Conservation (phyloP, 2,888 invertebrate genomes). For the Ypsolopha scabrella region DNA sequence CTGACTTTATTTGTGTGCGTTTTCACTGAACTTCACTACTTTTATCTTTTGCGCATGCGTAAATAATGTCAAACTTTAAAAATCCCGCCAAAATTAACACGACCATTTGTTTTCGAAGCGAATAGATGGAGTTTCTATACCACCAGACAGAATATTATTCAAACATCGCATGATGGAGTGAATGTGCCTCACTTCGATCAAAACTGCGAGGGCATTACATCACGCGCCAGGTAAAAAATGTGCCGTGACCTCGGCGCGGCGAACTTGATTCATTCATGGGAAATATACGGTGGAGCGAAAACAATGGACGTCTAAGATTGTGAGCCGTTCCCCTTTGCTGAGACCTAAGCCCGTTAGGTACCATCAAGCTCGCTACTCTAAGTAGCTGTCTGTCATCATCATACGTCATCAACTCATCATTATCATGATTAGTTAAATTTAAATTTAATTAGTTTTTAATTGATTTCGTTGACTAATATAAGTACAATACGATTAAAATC, state of each 20-base stretch:
- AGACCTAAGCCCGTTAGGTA: not conserved
- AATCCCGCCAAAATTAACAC: slow-evolving; percentile 20
- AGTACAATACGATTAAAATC: too few species aligned
- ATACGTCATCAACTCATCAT: not conserved
- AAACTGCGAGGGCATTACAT: slow-evolving; percentile 41
- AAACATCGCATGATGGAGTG: slow-evolving; percentile 9
- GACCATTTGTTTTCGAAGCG: not conserved
- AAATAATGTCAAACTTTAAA: slow-evolving; percentile 16
- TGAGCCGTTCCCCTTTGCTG: slow-evolving; percentile 14
- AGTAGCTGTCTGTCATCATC: not conserved
- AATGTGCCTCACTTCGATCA: slow-evolving; percentile 26
- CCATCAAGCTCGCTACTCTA: not conserved
- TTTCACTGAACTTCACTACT: slow-evolving; percentile 18
- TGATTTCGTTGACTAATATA: too few species aligned
- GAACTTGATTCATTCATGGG: slow-evolving; percentile 52
- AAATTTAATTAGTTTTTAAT: too few species aligned
- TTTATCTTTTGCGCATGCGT: slow-evolving; percentile 31
- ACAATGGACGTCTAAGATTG: slow-evolving; percentile 30
- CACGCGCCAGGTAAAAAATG: slow-evolving; percentile 48
- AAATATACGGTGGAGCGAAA: slow-evolving; percentile 40
- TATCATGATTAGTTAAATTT: not conserved
- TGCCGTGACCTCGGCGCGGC: slow-evolving; percentile 45
- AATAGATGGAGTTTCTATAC: too few species aligned
- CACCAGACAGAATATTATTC: too few species aligned
- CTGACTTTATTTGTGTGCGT: slow-evolving; percentile 24